Evolutionary conservation across 2,888 invertebrate species (phyloP).

Genomic region (Rotaria magnacalcarata): DNA sequence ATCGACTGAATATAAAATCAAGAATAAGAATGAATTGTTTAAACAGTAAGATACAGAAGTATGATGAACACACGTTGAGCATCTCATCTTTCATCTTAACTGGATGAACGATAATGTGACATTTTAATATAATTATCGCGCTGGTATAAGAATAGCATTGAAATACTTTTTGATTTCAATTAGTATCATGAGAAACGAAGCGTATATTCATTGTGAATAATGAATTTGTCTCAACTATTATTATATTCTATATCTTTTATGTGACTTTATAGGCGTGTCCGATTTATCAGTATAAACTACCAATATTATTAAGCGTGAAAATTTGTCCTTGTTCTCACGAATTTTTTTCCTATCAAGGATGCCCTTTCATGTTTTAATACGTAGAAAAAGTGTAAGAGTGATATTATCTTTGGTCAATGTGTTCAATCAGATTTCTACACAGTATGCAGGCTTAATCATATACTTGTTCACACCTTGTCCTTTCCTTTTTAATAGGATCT

Average conservation of each 20-base stretch:
- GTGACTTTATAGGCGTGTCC: background rate
- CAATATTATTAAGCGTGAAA: background rate
- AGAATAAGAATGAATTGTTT: background rate
- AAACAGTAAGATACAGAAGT: background rate
- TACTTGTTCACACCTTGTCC: background rate
- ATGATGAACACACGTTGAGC: background rate
- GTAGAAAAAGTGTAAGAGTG: background rate
- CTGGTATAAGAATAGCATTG: background rate
- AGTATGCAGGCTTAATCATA: background rate
- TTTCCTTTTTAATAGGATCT: background rate
- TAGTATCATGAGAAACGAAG: background rate
- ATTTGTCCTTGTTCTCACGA: background rate
- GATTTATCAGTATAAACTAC: background rate
- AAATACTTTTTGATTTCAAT: background rate
- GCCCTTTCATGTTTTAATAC: background rate
- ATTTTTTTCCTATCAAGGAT: background rate
- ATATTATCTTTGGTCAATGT: conserved; percentile 13
- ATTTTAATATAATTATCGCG: background rate
- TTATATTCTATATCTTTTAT: background rate
- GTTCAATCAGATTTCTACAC: background rate
- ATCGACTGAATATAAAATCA: background rate
- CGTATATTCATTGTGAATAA: background rate
- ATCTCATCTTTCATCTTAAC: background rate
- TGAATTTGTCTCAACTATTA: background rate
- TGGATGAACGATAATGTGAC: background rate